Evolutionary conservation across 2,797 vertebrate species (phyloP).

Genomic region (Capromys pilorides): DNA sequence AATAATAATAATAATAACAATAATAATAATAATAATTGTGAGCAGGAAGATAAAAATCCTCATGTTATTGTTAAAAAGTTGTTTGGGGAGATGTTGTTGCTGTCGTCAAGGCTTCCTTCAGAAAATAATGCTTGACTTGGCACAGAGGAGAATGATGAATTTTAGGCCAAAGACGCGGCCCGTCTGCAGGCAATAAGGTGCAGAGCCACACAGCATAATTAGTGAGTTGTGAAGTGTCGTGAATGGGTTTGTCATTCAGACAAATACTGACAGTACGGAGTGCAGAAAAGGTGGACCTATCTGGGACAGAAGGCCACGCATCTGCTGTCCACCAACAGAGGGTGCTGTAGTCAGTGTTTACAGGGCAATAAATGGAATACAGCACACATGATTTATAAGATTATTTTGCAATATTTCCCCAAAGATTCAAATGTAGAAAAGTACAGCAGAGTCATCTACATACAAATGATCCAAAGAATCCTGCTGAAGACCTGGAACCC

Average conservation of each 20-base stretch:
- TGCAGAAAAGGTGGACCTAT: not conserved
- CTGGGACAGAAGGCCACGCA: not conserved
- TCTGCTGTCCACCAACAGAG: slow-evolving; percentile 39
- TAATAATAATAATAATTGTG: no score
- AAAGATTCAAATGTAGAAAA: not conserved
- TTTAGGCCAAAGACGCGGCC: not conserved
- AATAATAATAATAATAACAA: no score
- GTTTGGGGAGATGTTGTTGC: not conserved
- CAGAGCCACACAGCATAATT: not conserved
- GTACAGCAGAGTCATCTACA: not conserved
- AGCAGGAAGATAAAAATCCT: not conserved
- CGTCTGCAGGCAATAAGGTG: not conserved
- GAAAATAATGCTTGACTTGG: not conserved
- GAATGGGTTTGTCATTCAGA: not conserved
- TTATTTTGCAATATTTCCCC: not conserved
- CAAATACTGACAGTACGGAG: not conserved
- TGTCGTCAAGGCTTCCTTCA: slow-evolving; percentile 19
- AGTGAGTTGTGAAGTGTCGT: not conserved
- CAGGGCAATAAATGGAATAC: not conserved
- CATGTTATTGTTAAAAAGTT: not conserved
- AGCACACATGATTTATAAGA: not conserved
- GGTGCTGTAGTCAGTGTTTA: not conserved
- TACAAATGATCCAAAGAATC: no score
- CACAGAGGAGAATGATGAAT: not conserved
- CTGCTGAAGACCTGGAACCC: no score